These are phyloP conservation scores for Antheraea assamensis DNA, from an alignment of 2,888 invertebrate species.

Conservation along the genomic window DNA sequence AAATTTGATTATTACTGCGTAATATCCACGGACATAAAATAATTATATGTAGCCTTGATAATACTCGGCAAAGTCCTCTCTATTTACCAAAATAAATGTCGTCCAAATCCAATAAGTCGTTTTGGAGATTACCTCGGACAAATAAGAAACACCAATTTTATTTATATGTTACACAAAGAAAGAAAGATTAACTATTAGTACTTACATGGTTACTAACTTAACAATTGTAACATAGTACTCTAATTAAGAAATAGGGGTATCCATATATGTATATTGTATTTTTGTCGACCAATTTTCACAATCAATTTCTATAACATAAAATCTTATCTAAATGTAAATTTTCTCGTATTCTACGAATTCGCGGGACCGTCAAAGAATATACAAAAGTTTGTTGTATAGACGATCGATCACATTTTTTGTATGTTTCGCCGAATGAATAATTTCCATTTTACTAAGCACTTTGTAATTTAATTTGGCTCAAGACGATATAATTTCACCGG, in stretches of 20 bases:
- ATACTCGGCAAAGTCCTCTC: too few species aligned
- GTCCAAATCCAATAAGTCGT: too few species aligned
- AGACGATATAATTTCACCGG: constrained; percentile 36
- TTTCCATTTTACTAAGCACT: constrained; percentile 58
- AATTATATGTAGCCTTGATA: too few species aligned
- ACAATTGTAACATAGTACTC: too few species aligned
- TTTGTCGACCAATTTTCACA: background rate
- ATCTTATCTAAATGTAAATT: background rate
- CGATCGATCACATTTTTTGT: constrained; percentile 60
- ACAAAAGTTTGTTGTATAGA: constrained; percentile 61
- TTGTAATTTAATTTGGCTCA: constrained; percentile 41
- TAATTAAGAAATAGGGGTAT: background rate
- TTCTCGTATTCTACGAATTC: background rate
- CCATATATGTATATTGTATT: background rate
- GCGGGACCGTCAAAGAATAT: constrained; percentile 44
- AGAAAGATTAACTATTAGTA: too few species aligned
- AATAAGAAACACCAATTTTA: too few species aligned
- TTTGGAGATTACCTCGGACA: too few species aligned
- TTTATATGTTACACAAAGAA: too few species aligned
- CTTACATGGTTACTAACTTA: too few species aligned
- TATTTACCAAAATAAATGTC: too few species aligned
- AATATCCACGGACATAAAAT: too few species aligned
- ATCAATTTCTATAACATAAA: background rate
- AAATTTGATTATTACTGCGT: too few species aligned
- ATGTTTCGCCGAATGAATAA: constrained; percentile 54